These are phyloP conservation scores for Xenopus laevis DNA, from an alignment of 2,113 vertebrate genomes.

Conservation along the genomic window DNA sequence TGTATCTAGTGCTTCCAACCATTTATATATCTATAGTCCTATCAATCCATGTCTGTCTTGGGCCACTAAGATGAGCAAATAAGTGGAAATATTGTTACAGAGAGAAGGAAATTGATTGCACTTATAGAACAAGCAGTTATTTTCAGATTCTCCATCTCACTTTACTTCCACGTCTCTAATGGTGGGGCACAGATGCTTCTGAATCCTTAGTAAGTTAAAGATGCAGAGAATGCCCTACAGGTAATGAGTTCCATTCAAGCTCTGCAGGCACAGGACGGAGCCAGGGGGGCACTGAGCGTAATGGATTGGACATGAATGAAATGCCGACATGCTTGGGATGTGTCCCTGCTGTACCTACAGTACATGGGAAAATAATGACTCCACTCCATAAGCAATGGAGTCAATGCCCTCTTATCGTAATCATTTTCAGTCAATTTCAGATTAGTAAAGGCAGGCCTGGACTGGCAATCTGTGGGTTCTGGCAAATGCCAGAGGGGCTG, in stretches of 20 bases:
- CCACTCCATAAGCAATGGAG: background rate
- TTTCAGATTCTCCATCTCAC: background rate
- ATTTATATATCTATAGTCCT: too few relatives aligned
- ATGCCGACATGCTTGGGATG: conserved; percentile 36
- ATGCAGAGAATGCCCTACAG: conserved; percentile 14
- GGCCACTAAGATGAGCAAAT: too few relatives aligned
- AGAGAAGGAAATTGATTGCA: too few relatives aligned
- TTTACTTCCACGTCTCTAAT: background rate
- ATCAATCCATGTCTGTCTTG: too few relatives aligned
- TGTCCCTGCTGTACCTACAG: background rate
- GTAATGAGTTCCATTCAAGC: conserved; percentile 43
- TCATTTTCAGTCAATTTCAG: background rate
- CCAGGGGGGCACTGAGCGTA: background rate
- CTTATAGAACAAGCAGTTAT: too few relatives aligned
- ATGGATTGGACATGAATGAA: conserved; percentile 24
- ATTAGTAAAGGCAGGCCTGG: background rate
- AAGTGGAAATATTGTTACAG: too few relatives aligned
- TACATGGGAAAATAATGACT: conserved; percentile 12
- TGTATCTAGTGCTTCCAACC: too few relatives aligned
- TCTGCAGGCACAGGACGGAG: background rate
- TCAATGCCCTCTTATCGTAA: conserved; percentile 20
- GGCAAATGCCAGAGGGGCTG: too few relatives aligned
- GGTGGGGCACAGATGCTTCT: background rate
- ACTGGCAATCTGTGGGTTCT: too few relatives aligned
- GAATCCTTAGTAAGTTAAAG: conserved; percentile 33